These are phyloP conservation scores for Cebuella pygmaea DNA, from an alignment of 2,797 vertebrate genomes.

Conservation along the genomic window DNA sequence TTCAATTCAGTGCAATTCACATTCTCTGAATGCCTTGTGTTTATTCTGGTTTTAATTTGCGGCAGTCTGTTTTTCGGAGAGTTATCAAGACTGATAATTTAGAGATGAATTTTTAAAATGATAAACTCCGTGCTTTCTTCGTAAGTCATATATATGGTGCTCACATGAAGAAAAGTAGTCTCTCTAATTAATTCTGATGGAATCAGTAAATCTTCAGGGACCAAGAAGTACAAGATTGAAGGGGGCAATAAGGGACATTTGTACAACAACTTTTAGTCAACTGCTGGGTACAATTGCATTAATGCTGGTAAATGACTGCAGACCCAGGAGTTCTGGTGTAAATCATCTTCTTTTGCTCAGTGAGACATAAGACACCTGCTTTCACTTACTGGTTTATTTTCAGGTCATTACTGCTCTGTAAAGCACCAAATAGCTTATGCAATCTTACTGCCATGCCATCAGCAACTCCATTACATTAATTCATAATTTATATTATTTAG, in stretches of 20 bases:
- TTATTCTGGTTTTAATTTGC: constrained; percentile 70
- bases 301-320: constrained; percentile 85
- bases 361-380: constrained; percentile 87
- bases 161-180: constrained; percentile 81
- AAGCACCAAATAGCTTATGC: constrained; percentile 86
- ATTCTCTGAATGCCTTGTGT: constrained; percentile 70
- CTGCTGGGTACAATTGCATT: constrained; percentile 86
- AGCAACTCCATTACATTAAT: constrained; percentile 87
- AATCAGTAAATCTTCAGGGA: constrained; percentile 85
- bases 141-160: constrained; percentile 76
- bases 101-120: constrained; percentile 80
- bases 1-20: constrained; percentile 74
- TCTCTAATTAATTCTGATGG: constrained; percentile 87
- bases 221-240: constrained; percentile 84
- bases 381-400: constrained; percentile 90
- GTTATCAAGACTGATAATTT: constrained; percentile 80
- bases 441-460: constrained; percentile 83
- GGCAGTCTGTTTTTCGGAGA: constrained; percentile 68
- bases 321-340: constrained; percentile 85
- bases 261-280: constrained; percentile 91
- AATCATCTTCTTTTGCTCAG: constrained; percentile 88
- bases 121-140: constrained; percentile 67
- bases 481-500: constrained; percentile 87
- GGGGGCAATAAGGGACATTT: constrained; percentile 86
- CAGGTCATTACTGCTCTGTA: constrained; percentile 89